Conservation (phyloP, 2,888 invertebrate genomes). For the Ceriagrion tenellum region DNA sequence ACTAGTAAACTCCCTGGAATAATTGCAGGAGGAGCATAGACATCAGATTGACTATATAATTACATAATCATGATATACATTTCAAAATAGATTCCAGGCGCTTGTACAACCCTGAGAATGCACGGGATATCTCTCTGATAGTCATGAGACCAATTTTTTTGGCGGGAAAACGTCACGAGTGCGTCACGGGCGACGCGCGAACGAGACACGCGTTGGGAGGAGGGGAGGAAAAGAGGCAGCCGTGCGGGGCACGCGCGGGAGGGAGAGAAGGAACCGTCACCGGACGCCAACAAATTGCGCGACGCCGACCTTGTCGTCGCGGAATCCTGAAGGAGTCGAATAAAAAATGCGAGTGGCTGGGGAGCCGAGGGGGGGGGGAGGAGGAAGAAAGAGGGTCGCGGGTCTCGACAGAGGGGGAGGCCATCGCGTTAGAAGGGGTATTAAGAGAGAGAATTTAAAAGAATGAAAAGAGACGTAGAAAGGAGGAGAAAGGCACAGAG, state of each 20-base stretch:
- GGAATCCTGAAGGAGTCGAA: neutral
- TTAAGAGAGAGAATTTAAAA: neutral
- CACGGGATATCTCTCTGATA: neutral
- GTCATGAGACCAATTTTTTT: neutral
- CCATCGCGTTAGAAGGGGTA: neutral
- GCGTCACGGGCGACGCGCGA: neutral
- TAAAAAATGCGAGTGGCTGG: neutral
- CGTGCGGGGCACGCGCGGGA: neutral
- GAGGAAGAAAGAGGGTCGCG: too few relatives aligned
- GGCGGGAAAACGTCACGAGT: conserved; percentile 6
- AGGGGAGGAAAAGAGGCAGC: neutral
- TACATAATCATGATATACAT: too few relatives aligned
- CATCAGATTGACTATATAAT: too few relatives aligned
- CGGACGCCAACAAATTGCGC: neutral
- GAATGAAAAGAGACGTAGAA: too few relatives aligned
- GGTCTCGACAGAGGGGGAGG: neutral
- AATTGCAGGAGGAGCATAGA: too few relatives aligned
- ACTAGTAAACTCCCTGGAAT: too few relatives aligned
- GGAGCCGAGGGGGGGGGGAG: neutral
- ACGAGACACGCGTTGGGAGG: neutral
- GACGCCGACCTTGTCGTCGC: conserved; percentile 14
- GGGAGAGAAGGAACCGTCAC: neutral
- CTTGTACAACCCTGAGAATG: too few relatives aligned
- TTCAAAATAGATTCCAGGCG: too few relatives aligned
- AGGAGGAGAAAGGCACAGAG: too few relatives aligned